Evolutionary conservation across 2,113 vertebrate species (phyloP).

Genomic region (Lamprologus lemairii): DNA sequence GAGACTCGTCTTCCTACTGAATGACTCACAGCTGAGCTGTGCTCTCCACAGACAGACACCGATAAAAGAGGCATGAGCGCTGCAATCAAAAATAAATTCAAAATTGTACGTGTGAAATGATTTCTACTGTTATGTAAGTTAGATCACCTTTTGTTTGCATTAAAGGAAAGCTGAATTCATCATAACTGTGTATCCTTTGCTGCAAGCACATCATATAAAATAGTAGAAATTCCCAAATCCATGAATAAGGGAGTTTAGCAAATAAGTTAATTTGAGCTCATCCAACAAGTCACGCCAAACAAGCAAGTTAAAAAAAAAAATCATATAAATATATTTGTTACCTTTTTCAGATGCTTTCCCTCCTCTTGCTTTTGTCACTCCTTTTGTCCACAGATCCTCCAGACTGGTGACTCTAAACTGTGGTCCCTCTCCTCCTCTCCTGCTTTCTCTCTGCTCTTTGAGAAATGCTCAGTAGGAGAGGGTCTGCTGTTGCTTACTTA

Average conservation of each 20-base stretch:
- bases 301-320: background rate
- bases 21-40: conserved; percentile 50
- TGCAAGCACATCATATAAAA: background rate
- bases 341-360: conserved; percentile 10
- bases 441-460: conserved; percentile 1
- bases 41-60: conserved; percentile 11
- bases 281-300: background rate
- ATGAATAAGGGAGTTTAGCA: background rate
- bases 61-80: background rate
- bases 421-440: conserved; percentile 20
- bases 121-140: background rate
- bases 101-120: background rate
- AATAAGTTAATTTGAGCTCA: background rate
- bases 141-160: background rate
- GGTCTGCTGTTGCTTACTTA: conserved; percentile 8
- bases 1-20: conserved; percentile 8
- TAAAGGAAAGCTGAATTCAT: background rate
- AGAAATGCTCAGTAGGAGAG: conserved; percentile 18
- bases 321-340: background rate
- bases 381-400: conserved; percentile 9
- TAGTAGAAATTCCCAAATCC: background rate
- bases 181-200: background rate
- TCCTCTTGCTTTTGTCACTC: background rate
- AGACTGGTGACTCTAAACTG: background rate
- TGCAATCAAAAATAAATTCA: background rate